Evolutionary conservation across 2,888 invertebrate genomes (phyloP).

Genomic region (Agrochola circellaris): DNA sequence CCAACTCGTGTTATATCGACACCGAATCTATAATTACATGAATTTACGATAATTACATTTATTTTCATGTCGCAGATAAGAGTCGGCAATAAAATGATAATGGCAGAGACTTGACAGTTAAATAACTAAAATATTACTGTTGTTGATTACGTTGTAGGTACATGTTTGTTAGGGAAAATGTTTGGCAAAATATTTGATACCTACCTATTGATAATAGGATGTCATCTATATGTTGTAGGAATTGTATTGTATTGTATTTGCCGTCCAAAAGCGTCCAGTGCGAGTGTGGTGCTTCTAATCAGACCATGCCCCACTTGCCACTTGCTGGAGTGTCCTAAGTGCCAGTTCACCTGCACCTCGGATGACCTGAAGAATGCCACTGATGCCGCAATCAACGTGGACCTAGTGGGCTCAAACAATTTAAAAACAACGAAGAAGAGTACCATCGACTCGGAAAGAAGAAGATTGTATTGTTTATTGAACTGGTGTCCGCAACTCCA

Average conservation of each 20-base stretch:
- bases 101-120: slow-evolving; percentile 16
- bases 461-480: too few relatives aligned
- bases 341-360: too few relatives aligned
- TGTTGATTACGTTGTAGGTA: slow-evolving; percentile 23
- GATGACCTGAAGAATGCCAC: too few relatives aligned
- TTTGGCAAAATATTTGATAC: neutral
- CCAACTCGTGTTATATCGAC: slow-evolving; percentile 29
- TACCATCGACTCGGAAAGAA: too few relatives aligned
- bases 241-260: too few relatives aligned
- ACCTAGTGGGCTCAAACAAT: too few relatives aligned
- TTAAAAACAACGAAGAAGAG: too few relatives aligned
- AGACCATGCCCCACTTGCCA: too few relatives aligned
- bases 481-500: neutral
- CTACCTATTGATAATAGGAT: slow-evolving; percentile 1
- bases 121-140: slow-evolving; percentile 34
- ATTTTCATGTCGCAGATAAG: slow-evolving; percentile 64
- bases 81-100: slow-evolving; percentile 37
- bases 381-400: too few relatives aligned
- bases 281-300: too few relatives aligned
- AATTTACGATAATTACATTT: slow-evolving; percentile 59
- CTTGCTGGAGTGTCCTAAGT: too few relatives aligned
- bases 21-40: slow-evolving; percentile 50
- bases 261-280: too few relatives aligned
- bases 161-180: neutral
- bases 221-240: neutral